phyloP scores from a whole-genome alignment of 1,140 invertebrate species.

The Cyclina sinensis region DNA sequence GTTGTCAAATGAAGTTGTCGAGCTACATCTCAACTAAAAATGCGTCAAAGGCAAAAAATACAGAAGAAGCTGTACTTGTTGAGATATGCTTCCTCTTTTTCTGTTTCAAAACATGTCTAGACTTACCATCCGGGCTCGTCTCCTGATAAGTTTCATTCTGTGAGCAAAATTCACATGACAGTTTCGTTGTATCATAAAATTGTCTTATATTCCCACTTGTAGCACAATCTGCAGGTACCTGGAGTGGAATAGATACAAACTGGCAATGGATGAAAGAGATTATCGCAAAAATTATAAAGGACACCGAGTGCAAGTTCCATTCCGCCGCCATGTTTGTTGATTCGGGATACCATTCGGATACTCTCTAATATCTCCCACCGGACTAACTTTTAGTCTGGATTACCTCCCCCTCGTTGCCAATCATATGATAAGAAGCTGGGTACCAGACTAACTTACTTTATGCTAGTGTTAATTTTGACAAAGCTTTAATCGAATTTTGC shows the following conservation, averaged over 20 bases:
- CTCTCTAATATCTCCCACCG: background rate
- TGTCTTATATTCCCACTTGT: constrained; percentile 19
- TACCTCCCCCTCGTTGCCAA: no score
- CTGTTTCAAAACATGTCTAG: constrained; percentile 41
- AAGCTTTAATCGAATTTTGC: no score
- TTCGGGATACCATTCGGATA: constrained; percentile 62
- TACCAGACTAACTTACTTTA: no score
- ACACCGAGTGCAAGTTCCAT: background rate
- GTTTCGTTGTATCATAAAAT: constrained; percentile 56
- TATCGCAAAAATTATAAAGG: background rate
- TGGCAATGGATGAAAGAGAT: constrained; percentile 10
- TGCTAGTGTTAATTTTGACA: no score
- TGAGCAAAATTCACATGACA: constrained; percentile 60
- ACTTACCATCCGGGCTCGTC: constrained; percentile 67
- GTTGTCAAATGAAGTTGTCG: no score
- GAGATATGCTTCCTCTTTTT: no score
- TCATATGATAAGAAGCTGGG: no score
- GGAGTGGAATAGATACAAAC: constrained; percentile 13
- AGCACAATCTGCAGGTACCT: constrained; percentile 44
- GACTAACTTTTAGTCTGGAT: no score
- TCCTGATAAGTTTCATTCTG: constrained; percentile 44
- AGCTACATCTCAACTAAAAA: no score
- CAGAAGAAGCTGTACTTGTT: no score
- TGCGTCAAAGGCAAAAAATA: no score
- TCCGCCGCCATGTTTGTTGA: constrained; percentile 79